phyloP scores from a whole-genome alignment of 2,113 vertebrate genomes.

The Neomonachus schauinslandi region DNA sequence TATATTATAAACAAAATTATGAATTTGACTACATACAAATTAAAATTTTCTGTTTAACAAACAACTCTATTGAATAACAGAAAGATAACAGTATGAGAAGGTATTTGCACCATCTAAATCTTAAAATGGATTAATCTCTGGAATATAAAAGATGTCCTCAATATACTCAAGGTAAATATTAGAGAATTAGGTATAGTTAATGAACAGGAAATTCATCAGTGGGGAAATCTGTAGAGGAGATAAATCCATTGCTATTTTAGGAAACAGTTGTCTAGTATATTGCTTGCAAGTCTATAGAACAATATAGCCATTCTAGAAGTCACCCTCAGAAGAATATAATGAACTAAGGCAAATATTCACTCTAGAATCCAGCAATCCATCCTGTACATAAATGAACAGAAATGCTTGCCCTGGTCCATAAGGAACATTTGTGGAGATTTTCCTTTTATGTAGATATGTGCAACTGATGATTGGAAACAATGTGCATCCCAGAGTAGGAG shows the following conservation, averaged over 20 bases:
- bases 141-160: neutral
- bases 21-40: neutral
- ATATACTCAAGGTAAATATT: neutral
- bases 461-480: neutral
- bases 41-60: neutral
- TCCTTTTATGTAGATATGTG: neutral
- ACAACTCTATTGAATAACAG: neutral
- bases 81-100: neutral
- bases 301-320: neutral
- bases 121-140: neutral
- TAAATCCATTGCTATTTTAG: neutral
- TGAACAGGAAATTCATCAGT: neutral
- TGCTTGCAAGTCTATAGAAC: neutral
- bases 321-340: neutral
- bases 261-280: neutral
- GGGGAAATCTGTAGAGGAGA: neutral
- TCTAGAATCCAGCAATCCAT: neutral
- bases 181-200: neutral
- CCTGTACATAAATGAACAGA: neutral
- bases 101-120: neutral
- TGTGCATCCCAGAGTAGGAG: neutral
- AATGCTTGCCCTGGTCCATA: neutral
- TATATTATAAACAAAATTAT: neutral
- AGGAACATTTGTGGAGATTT: neutral
- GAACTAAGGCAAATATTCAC: neutral